Evolutionary conservation across 2,797 vertebrate genomes (phyloP).

Genomic region (Dermochelys coriacea): DNA sequence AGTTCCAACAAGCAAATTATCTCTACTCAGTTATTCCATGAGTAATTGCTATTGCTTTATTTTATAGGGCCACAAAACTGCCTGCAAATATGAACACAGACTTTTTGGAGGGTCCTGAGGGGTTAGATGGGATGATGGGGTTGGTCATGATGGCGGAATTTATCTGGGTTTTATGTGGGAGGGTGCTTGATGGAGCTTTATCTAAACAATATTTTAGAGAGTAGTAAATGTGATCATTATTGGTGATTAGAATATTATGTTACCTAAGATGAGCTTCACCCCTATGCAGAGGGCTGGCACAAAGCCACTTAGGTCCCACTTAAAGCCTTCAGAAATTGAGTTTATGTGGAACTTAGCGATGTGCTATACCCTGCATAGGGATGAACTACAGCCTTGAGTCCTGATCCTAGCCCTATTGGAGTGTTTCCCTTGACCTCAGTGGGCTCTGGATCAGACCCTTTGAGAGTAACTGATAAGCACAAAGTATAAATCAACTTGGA

Average conservation of each 20-base stretch:
- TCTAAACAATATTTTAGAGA: background rate
- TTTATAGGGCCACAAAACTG: background rate
- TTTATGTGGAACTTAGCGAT: background rate
- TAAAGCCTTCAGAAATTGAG: slow-evolving; percentile 6
- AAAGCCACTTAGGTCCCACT: background rate
- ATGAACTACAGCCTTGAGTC: slow-evolving; percentile 20
- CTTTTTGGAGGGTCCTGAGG: background rate
- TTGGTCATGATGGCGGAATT: background rate
- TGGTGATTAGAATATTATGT: background rate
- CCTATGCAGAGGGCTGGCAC: background rate
- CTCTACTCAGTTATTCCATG: background rate
- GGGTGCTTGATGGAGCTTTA: background rate
- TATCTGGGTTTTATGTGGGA: background rate
- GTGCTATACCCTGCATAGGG: background rate
- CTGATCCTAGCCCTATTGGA: background rate
- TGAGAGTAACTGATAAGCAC: background rate
- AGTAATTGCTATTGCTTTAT: background rate
- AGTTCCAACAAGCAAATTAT: background rate
- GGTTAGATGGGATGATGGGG: background rate
- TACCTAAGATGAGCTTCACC: background rate
- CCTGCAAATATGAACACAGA: background rate
- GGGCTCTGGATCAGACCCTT: background rate
- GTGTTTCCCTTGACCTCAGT: background rate
- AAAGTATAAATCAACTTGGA: slow-evolving; percentile 21
- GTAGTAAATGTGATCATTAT: background rate